A percentile compares a stretch with the other conserved stretches of the same genome.
These are phyloP conservation scores for Microplitis demolitor DNA, from an alignment of 1,140 invertebrate species.

Conservation along the genomic window DNA sequence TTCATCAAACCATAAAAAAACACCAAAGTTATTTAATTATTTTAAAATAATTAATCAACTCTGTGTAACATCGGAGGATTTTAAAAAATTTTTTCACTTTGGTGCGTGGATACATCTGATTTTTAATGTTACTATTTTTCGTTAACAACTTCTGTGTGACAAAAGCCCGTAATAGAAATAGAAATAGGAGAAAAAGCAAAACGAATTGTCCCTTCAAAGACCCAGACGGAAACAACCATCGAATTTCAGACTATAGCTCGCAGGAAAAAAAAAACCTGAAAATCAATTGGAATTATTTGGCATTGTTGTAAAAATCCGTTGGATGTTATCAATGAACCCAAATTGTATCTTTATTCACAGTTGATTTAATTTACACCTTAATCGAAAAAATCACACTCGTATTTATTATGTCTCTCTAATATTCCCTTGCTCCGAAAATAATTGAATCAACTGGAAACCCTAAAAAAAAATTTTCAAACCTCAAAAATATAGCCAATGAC, in stretches of 20 bases:
- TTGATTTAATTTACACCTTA: slow-evolving; percentile 1
- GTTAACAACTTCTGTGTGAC: not conserved
- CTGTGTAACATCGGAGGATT: too few relatives aligned
- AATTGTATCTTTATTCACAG: slow-evolving; percentile 23
- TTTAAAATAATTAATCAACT: not conserved
- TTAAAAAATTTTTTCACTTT: too few relatives aligned
- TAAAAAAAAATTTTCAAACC: not conserved
- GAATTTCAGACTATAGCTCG: not conserved
- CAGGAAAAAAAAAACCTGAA: not conserved
- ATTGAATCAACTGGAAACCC: too few relatives aligned
- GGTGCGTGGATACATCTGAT: not conserved
- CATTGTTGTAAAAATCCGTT: slow-evolving; percentile 19
- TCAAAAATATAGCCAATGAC: not conserved
- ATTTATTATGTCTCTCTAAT: not conserved
- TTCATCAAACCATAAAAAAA: not conserved
- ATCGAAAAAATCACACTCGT: not conserved
- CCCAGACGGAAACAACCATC: not conserved
- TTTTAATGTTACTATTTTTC: not conserved
- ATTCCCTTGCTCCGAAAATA: too few relatives aligned
- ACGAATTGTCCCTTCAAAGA: not conserved
- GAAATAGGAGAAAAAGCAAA: not conserved
- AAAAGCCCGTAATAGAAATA: not conserved
- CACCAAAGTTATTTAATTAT: not conserved
- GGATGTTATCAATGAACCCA: slow-evolving; percentile 20
- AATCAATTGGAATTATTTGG: slow-evolving; percentile 9